phyloP scores from a whole-genome alignment of 2,888 invertebrate genomes.

The Metallyticus violacea region DNA sequence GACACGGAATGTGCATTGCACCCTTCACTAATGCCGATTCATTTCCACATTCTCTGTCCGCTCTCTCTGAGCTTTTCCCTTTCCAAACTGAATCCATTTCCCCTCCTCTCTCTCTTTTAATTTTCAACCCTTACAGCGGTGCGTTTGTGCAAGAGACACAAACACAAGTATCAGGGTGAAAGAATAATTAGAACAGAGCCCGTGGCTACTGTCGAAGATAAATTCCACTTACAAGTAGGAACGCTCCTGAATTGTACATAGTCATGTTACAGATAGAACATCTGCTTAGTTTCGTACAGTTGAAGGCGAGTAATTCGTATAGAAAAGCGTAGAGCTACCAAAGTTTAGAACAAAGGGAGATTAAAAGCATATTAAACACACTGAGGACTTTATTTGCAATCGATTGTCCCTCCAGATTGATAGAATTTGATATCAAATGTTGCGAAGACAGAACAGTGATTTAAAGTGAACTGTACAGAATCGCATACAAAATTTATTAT shows the following conservation, averaged over 20 bases:
- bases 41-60: background rate
- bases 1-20: background rate
- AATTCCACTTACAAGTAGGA: background rate
- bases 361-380: too few relatives aligned
- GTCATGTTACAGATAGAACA: background rate
- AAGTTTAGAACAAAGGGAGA: too few relatives aligned
- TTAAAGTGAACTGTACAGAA: too few relatives aligned
- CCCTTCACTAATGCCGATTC: background rate
- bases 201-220: background rate
- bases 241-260: background rate
- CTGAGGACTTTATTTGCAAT: too few relatives aligned
- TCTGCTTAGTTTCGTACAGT: too few relatives aligned
- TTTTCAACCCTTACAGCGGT: background rate
- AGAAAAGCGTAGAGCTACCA: too few relatives aligned
- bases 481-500: too few relatives aligned
- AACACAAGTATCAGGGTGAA: background rate
- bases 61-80: background rate
- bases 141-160: background rate
- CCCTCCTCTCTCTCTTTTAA: background rate
- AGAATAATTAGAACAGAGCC: background rate
- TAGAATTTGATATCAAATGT: too few relatives aligned
- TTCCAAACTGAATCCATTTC: background rate
- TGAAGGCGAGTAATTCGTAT: too few relatives aligned
- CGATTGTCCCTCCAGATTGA: too few relatives aligned
- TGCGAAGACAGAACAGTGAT: too few relatives aligned